These are phyloP conservation scores for Aurelia aurita complex sp. Pacific DNA, from an alignment of 30 jellyfish, hydroid and myxozoan species.

Conservation along the genomic window DNA sequence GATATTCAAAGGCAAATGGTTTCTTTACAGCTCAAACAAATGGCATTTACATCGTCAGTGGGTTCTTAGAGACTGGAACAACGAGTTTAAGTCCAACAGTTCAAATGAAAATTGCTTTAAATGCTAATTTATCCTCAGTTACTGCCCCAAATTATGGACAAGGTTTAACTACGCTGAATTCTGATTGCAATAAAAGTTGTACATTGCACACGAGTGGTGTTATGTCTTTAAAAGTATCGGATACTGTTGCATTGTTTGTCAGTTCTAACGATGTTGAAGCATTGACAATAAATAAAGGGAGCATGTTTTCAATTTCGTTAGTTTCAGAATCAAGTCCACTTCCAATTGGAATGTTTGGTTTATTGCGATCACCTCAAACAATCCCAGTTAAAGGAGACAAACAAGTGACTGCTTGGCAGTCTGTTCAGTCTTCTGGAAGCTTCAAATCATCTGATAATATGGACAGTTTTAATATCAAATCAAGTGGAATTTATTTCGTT, in stretches of 20 bases:
- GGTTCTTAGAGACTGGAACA: slow-evolving; percentile 35
- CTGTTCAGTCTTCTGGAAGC: slow-evolving; percentile 53
- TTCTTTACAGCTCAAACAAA: slow-evolving; percentile 47
- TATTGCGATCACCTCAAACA: slow-evolving; percentile 3
- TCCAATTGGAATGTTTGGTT: slow-evolving; percentile 76
- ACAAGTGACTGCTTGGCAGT: slow-evolving; percentile 72
- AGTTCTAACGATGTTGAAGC: slow-evolving; percentile 34
- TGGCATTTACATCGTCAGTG: slow-evolving; percentile 69
- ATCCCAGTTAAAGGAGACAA: slow-evolving; percentile 71
- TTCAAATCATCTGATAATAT: slow-evolving; percentile 54
- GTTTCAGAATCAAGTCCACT: slow-evolving; percentile 62
- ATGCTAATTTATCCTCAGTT: slow-evolving; percentile 31
- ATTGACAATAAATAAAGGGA: slow-evolving; percentile 14
- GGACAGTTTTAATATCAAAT: slow-evolving; percentile 40
- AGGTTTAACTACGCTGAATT: slow-evolving; percentile 43
- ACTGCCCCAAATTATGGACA: slow-evolving; percentile 17
- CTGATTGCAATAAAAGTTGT: slow-evolving; percentile 70
- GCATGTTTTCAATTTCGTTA: slow-evolving; percentile 42
- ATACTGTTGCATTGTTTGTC: slow-evolving; percentile 70
- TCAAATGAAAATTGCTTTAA: slow-evolving; percentile 61
- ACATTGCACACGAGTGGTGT: slow-evolving; percentile 56
- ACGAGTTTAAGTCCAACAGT: slow-evolving; percentile 4
- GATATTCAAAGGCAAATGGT: slow-evolving; percentile 57
- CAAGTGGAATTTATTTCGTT: slow-evolving; percentile 73
- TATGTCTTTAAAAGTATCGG: slow-evolving; percentile 20